Conservation (phyloP, 2,888 invertebrate genomes). For the Catocala fraxini region DNA sequence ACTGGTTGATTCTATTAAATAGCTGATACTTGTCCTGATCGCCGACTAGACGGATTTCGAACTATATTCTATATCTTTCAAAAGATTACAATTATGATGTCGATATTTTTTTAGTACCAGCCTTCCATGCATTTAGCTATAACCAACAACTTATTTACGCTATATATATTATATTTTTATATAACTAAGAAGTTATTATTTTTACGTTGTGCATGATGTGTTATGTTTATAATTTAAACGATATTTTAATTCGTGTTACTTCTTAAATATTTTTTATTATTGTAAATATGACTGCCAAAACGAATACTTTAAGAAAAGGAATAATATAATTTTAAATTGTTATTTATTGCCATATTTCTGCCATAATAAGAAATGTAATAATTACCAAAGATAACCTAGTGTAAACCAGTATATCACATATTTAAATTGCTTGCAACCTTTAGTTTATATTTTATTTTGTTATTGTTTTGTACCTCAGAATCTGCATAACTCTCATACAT, state of each 20-base stretch:
- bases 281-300: slow-evolving; percentile 18
- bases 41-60: slow-evolving; percentile 21
- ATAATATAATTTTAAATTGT: slow-evolving; percentile 10
- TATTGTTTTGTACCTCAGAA: slow-evolving; percentile 30
- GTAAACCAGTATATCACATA: slow-evolving; percentile 17
- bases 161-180: slow-evolving; percentile 9
- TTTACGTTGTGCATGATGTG: slow-evolving; percentile 26
- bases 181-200: slow-evolving; percentile 9
- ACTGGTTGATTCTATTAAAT: too few species aligned
- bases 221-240: slow-evolving; percentile 14
- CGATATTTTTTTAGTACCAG: too few species aligned
- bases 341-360: slow-evolving; percentile 34
- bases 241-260: slow-evolving; percentile 15
- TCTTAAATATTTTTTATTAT: background rate
- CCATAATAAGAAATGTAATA: slow-evolving; percentile 33
- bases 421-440: slow-evolving; percentile 18
- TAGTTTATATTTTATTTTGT: slow-evolving; percentile 24
- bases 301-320: slow-evolving; percentile 10
- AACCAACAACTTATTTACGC: slow-evolving; percentile 9
- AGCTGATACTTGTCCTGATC: too few species aligned
- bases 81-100: too few species aligned
- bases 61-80: background rate
- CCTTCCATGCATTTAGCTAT: too few species aligned
- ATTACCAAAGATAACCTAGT: slow-evolving; percentile 36
- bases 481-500: slow-evolving; percentile 3